phyloP scores from a whole-genome alignment of 2,113 vertebrate genomes.

The Leucoraja erinaceus region DNA sequence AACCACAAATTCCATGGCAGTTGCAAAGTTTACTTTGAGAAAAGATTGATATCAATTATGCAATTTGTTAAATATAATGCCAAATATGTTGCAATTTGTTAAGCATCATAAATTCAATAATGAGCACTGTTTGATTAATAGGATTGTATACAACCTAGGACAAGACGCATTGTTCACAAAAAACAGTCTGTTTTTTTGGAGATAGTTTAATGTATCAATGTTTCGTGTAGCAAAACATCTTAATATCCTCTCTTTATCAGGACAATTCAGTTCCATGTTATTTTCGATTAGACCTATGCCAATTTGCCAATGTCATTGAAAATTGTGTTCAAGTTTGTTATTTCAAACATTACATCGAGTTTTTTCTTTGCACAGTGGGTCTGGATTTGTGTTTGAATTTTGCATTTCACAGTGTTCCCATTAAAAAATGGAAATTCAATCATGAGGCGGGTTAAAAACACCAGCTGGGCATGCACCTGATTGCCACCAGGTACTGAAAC shows the following conservation, averaged over 20 bases:
- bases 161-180: constrained; percentile 12
- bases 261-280: background rate
- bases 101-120: constrained; percentile 37
- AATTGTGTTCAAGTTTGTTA: constrained; percentile 5
- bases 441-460: background rate
- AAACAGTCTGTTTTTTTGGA: constrained; percentile 20
- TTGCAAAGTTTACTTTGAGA: background rate
- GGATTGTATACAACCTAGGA: constrained; percentile 20
- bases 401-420: background rate
- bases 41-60: constrained; percentile 12
- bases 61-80: constrained; percentile 21
- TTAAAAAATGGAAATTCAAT: background rate
- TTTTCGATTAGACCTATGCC: background rate
- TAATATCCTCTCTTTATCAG: background rate
- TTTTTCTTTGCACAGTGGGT: background rate
- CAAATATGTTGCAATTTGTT: constrained; percentile 37
- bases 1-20: background rate
- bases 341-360: background rate
- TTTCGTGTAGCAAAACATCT: background rate
- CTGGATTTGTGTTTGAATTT: background rate
- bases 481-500: background rate
- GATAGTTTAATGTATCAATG: background rate
- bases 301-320: background rate
- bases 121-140: constrained; percentile 32
- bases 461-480: background rate